phyloP scores from a whole-genome alignment of 2,113 vertebrate species.

The Syrrhaptes paradoxus region DNA sequence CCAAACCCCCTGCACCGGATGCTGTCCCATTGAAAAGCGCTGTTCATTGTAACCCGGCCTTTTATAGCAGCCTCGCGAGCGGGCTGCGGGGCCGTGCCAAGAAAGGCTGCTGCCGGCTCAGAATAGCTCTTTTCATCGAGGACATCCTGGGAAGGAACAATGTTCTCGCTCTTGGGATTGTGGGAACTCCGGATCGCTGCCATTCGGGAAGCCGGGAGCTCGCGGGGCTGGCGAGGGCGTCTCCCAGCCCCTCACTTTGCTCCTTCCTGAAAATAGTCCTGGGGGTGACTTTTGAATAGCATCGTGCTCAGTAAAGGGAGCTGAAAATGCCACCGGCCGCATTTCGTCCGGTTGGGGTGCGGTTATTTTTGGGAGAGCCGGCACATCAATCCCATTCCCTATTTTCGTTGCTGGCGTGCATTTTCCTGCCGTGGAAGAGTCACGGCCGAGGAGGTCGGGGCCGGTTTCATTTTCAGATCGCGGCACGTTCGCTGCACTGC shows the following conservation, averaged over 20 bases:
- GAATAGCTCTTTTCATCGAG: constrained; percentile 71
- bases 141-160: constrained; percentile 71
- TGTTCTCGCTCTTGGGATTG: constrained; percentile 63
- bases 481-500: neutral
- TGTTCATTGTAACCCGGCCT: constrained; percentile 39
- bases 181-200: constrained; percentile 48
- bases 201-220: constrained; percentile 3
- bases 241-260: neutral
- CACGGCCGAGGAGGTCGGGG: neutral
- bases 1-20: neutral
- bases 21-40: constrained; percentile 43
- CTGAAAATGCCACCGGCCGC: neutral
- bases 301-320: neutral
- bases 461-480: neutral
- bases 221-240: neutral
- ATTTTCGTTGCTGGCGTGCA: accelerated
- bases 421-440: neutral
- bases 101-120: constrained; percentile 63
- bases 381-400: neutral
- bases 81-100: constrained; percentile 39
- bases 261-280: constrained; percentile 9
- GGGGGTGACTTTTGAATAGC: neutral
- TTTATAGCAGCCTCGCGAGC: constrained; percentile 5
- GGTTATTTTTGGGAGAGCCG: neutral
- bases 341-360: neutral